Evolutionary conservation across 2,113 vertebrate genomes (phyloP).

Genomic region (Hirundichthys speculiger): DNA sequence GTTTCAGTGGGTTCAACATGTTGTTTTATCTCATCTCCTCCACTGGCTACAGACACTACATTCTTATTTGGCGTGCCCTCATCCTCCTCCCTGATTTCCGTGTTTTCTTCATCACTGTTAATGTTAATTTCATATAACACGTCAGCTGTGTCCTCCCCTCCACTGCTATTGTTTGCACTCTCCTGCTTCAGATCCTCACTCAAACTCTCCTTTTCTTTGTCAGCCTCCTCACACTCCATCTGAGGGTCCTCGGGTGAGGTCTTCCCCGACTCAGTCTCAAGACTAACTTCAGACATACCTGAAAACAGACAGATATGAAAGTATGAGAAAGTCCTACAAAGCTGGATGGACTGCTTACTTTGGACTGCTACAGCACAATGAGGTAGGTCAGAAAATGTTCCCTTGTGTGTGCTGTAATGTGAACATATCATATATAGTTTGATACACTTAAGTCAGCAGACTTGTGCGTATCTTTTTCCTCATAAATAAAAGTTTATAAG

Average conservation of each 20-base stretch:
- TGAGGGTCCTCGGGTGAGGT: slow-evolving; percentile 65
- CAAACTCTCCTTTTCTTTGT: slow-evolving; percentile 55
- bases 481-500: too few species aligned
- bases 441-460: too few species aligned
- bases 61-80: slow-evolving; percentile 22
- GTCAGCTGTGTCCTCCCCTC: slow-evolving; percentile 24
- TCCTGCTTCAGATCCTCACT: slow-evolving; percentile 47
- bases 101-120: slow-evolving; percentile 46
- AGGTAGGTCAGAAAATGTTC: neutral
- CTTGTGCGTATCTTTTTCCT: too few species aligned
- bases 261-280: slow-evolving; percentile 70
- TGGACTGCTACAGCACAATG: neutral
- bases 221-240: slow-evolving; percentile 59
- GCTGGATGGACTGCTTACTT: neutral
- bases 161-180: slow-evolving; percentile 39
- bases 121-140: slow-evolving; percentile 59
- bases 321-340: slow-evolving; percentile 44
- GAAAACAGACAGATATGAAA: slow-evolving; percentile 72
- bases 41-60: slow-evolving; percentile 39
- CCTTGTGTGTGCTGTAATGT: neutral
- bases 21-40: slow-evolving; percentile 12
- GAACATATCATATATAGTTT: too few species aligned
- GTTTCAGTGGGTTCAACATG: slow-evolving; percentile 40
- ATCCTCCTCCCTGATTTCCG: slow-evolving; percentile 16
- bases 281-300: slow-evolving; percentile 84